phyloP scores from a whole-genome alignment of 2,113 vertebrate genomes.

The Pitta sordida region DNA sequence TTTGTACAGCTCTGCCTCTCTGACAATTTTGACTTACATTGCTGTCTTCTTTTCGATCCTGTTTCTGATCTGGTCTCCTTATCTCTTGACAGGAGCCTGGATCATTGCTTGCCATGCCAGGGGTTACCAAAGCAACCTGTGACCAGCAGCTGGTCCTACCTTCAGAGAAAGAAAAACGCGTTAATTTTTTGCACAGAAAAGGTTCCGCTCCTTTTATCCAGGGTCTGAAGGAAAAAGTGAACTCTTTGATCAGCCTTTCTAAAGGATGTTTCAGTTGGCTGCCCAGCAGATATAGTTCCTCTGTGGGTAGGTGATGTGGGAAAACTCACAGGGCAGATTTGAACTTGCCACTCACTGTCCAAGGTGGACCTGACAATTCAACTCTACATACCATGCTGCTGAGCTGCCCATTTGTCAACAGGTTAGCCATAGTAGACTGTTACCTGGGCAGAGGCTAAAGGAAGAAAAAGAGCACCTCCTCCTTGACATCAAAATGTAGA shows the following conservation, averaged over 20 bases:
- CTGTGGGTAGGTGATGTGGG: neutral
- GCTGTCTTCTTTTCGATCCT: neutral
- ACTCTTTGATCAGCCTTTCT: neutral
- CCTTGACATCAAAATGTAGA: neutral
- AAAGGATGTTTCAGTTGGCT: neutral
- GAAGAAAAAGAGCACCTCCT: neutral
- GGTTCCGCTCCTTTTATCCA: neutral
- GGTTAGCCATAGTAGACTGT: neutral
- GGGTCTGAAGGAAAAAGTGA: neutral
- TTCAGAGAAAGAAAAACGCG: neutral
- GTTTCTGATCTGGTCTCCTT: neutral
- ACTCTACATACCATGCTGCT: neutral
- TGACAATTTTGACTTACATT: neutral
- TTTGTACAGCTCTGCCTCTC: neutral
- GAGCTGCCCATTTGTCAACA: neutral
- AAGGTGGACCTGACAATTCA: neutral
- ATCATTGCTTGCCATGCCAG: neutral
- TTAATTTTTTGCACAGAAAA: neutral
- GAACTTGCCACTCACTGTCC: neutral
- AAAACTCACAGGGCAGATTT: neutral
- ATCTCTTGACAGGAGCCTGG: neutral
- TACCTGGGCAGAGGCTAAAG: neutral
- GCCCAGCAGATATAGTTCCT: neutral
- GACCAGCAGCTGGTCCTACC: neutral
- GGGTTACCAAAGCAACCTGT: neutral